Percentiles rank a stretch among this genome's conserved stretches.
Evolutionary conservation across 2,888 invertebrate species (phyloP).

Genomic region (Acanthococcus lagerstroemiae): DNA sequence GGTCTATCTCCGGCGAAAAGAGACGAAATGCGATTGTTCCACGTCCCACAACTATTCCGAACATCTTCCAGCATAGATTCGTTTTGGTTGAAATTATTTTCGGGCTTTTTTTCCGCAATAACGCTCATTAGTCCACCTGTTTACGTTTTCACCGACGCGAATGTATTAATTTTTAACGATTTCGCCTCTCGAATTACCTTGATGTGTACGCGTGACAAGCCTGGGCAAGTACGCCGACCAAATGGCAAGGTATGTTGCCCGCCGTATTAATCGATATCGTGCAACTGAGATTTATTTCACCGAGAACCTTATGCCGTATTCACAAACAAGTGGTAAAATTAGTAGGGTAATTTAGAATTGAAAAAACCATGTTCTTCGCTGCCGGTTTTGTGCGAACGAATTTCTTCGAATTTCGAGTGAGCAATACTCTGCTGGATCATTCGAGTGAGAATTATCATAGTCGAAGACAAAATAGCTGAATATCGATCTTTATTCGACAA

Average conservation of each 20-base stretch:
- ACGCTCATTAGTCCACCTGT: conserved; percentile 4
- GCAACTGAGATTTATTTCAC: too few relatives aligned
- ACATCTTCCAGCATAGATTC: conserved; percentile 13
- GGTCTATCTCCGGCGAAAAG: not conserved
- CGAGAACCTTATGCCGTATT: too few relatives aligned
- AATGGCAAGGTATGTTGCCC: not conserved
- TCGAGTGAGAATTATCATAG: too few relatives aligned
- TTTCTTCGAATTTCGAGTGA: too few relatives aligned
- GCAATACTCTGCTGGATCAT: too few relatives aligned
- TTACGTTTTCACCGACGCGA: too few relatives aligned
- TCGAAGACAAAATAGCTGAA: too few relatives aligned
- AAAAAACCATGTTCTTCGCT: too few relatives aligned
- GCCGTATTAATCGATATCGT: not conserved
- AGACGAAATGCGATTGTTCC: conserved; percentile 13
- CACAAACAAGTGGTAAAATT: too few relatives aligned
- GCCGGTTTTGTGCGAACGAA: too few relatives aligned
- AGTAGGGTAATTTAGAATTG: too few relatives aligned
- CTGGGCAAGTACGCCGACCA: not conserved
- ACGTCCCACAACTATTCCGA: conserved; percentile 11
- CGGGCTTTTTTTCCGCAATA: not conserved
- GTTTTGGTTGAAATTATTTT: conserved; percentile 13
- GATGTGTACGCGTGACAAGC: not conserved
- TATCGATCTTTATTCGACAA: too few relatives aligned
- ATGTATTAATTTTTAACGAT: not conserved
- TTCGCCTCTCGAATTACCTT: not conserved